A percentile compares a stretch with the other conserved stretches of the same genome.
These are phyloP conservation scores for Catharus fuscescens DNA, from an alignment of 2,113 vertebrate genomes.

Conservation along the genomic window DNA sequence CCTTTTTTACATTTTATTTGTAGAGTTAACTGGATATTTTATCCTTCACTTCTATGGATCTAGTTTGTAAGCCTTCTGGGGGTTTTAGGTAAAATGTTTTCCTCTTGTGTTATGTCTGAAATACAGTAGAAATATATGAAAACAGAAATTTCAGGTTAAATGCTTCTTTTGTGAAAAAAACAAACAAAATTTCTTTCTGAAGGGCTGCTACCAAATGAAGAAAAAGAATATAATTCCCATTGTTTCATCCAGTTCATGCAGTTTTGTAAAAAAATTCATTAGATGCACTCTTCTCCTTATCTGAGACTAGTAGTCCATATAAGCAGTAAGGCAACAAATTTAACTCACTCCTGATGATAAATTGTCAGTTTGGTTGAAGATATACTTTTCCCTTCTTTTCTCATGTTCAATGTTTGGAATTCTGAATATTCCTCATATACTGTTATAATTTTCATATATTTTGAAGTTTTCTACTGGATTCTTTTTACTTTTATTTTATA, in stretches of 20 bases:
- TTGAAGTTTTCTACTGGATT: not conserved
- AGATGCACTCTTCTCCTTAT: not conserved
- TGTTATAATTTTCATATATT: not conserved
- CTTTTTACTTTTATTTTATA: not conserved
- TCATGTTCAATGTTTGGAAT: not conserved
- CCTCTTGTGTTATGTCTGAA: not conserved
- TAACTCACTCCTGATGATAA: not conserved
- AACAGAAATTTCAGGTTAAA: not conserved
- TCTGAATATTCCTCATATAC: not conserved
- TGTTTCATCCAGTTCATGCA: not conserved
- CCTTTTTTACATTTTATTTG: not conserved
- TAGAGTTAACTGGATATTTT: not conserved
- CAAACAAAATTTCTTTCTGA: not conserved
- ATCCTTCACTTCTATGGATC: not conserved
- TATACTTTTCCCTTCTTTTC: not conserved
- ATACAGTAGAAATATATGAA: not conserved
- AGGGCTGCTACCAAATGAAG: not conserved
- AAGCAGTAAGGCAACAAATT: not conserved
- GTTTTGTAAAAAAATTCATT: not conserved
- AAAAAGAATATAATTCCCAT: not conserved
- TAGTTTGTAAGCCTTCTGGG: rapidly evolving
- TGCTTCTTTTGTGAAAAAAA: not conserved
- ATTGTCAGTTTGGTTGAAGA: not conserved
- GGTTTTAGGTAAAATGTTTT: not conserved
- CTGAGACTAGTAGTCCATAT: not conserved